Conservation (phyloP, 2,888 invertebrate genomes). For the Cheilosia grossa region DNA sequence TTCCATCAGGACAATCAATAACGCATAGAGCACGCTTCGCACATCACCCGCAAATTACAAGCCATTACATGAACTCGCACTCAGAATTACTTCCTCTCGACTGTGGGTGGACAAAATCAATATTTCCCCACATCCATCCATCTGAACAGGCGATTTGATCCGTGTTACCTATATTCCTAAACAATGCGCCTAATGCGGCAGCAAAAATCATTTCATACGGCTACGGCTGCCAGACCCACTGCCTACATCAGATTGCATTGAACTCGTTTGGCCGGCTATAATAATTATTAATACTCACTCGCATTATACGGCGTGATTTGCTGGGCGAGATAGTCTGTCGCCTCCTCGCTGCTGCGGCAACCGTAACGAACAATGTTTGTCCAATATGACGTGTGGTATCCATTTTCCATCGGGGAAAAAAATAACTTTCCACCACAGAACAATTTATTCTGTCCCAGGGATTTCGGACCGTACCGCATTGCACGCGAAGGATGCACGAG, state of each 20-base stretch:
- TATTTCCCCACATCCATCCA: slow-evolving; percentile 6
- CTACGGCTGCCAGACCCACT: background rate
- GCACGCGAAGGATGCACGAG: background rate
- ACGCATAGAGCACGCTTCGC: slow-evolving; percentile 6
- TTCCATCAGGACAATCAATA: slow-evolving; percentile 3
- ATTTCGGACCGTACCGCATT: slow-evolving; percentile 6
- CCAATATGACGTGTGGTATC: slow-evolving; percentile 64
- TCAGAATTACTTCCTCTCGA: background rate
- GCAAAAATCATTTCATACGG: slow-evolving; percentile 62
- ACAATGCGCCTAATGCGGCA: slow-evolving; percentile 67
- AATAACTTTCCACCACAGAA: slow-evolving; percentile 50
- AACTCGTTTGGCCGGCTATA: slow-evolving; percentile 32
- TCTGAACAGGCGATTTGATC: slow-evolving; percentile 51
- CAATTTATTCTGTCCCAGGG: slow-evolving; percentile 62
- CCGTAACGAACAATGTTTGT: slow-evolving; percentile 65
- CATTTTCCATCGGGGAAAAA: slow-evolving; percentile 29
- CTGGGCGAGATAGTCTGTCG: background rate
- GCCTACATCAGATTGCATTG: slow-evolving; percentile 24
- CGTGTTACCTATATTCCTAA: slow-evolving; percentile 45
- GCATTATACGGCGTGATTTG: slow-evolving; percentile 48
- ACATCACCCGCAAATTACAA: slow-evolving; percentile 11
- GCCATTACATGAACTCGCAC: slow-evolving; percentile 3
- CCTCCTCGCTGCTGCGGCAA: slow-evolving; percentile 14
- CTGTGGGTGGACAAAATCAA: background rate
- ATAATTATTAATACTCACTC: slow-evolving; percentile 68